Evolutionary conservation across 1,140 invertebrate species (phyloP).

Genomic region (Eupristina koningsbergeri): DNA sequence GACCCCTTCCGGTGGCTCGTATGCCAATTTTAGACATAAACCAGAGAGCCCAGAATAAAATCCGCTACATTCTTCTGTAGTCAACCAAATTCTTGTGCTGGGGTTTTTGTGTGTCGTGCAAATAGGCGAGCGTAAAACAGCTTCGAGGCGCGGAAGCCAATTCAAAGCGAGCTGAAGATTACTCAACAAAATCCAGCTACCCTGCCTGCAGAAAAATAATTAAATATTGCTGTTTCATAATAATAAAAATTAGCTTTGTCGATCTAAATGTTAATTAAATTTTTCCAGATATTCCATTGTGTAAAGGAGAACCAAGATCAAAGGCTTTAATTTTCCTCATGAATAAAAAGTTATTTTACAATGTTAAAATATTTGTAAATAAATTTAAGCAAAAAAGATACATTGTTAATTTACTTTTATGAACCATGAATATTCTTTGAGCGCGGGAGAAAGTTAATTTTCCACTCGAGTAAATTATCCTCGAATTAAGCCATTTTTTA

Average conservation of each 20-base stretch:
- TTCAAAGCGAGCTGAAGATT: conserved; percentile 90
- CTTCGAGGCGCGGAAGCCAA: conserved; percentile 83
- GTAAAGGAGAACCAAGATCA: too few relatives aligned
- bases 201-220: conserved; percentile 70
- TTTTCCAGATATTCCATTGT: too few relatives aligned
- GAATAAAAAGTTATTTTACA: too few relatives aligned
- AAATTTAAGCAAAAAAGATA: too few relatives aligned
- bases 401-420: too few relatives aligned
- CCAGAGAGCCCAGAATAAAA: conserved; percentile 80
- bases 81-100: conserved; percentile 84
- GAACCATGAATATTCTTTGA: too few relatives aligned
- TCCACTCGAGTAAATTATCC: too few relatives aligned
- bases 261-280: too few relatives aligned
- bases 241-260: conserved; percentile 34
- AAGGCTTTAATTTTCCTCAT: too few relatives aligned
- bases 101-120: conserved; percentile 75
- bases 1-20: conserved; percentile 83
- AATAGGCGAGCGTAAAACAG: conserved; percentile 78
- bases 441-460: too few relatives aligned
- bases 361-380: too few relatives aligned
- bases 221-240: neutral
- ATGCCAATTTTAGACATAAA: conserved; percentile 86
- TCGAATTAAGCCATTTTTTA: too few relatives aligned
- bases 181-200: conserved; percentile 87
- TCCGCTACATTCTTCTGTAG: conserved; percentile 79